Base-by-base conservation (phyloP, 1,140 invertebrate genomes). In the Ceratina calcarata region DNA sequence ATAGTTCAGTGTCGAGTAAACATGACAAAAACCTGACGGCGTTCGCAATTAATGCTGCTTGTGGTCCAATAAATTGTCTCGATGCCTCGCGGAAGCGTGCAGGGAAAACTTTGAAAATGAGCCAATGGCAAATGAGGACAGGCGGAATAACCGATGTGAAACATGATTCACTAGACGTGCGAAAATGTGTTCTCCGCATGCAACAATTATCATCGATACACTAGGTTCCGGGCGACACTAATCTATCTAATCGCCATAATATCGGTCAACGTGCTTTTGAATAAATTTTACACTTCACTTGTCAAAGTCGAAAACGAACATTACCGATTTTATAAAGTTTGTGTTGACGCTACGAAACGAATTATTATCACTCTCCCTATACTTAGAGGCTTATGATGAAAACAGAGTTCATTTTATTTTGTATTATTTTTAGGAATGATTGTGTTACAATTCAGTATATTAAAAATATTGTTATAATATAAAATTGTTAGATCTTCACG, bases 101-200 rank as follows among this genome's bases (percentile, higher is more conserved):
- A 45, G 3, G 73, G 82, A 61, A 78, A 85, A 85, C 67, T 76
- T 80, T 85, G 80, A 82, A 85, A 82, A 86, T 82, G 80, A 82
- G 84, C 84, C 83, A 82, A 76, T 85, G 69, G 76, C 80, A 79
- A 86, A 86, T 62, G 84, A 76, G 84, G 83, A 82, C 80, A 80
- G 76, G 76, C 80, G 80, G 20, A 65, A 69, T 68, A 71, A 85
- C 49, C 83, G 84, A 86, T 77, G 76, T 81, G 84, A 55, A 85
- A 86, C 84, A 77, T 45, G 84, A 85, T 85, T 80, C 78, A 61
- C 45, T 70, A 74, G 64, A 76, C 61, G 83, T 64, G 80, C 82
- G 69, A 2, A 32, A 85, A 78, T 80, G 62, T 79, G 74, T 64
- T 71, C 64, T 69, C 55, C 20, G 68, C 78, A 61, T 51, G 58